A percentile compares a stretch with the other conserved stretches of the same genome.
Conservation (phyloP, 53 echinoderm and acorn worm genomes). For the Henricia sp. region DNA sequence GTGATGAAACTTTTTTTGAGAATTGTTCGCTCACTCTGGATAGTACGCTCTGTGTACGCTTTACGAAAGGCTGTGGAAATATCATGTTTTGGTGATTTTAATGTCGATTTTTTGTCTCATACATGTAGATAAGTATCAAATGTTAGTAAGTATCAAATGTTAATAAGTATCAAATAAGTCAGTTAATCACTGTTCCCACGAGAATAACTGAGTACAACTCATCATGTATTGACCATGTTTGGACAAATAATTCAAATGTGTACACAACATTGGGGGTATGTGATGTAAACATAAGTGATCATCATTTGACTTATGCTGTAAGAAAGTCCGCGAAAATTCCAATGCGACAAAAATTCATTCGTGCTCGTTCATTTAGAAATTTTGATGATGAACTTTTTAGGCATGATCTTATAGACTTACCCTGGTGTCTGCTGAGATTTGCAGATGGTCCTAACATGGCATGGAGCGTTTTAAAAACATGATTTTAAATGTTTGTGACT, state of each 20-base stretch:
- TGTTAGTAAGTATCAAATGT: no score
- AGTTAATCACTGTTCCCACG: background rate
- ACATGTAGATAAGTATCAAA: no score
- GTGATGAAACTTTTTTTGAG: no score
- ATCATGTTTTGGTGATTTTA: no score
- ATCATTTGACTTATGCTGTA: background rate
- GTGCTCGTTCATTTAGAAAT: constrained; percentile 3
- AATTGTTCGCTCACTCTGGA: no score
- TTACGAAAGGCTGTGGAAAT: no score
- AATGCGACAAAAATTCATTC: background rate
- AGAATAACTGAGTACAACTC: background rate
- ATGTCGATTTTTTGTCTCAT: no score
- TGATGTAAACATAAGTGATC: background rate
- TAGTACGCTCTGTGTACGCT: no score
- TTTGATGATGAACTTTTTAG: background rate
- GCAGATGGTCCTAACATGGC: background rate
- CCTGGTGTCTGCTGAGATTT: background rate
- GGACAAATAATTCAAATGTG: constrained; percentile 1
- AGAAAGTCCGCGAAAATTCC: constrained; percentile 3
- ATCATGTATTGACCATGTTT: constrained; percentile 14
- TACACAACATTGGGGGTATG: background rate
- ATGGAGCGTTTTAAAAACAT: constrained; percentile 9
- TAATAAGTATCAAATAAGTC: background rate
- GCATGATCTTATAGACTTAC: background rate
- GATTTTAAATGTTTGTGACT: background rate